A percentile compares a stretch with the other conserved stretches of the same genome.
Evolutionary conservation across 2,113 vertebrate species (phyloP).

Genomic region (Rousettus leschenaultii): DNA sequence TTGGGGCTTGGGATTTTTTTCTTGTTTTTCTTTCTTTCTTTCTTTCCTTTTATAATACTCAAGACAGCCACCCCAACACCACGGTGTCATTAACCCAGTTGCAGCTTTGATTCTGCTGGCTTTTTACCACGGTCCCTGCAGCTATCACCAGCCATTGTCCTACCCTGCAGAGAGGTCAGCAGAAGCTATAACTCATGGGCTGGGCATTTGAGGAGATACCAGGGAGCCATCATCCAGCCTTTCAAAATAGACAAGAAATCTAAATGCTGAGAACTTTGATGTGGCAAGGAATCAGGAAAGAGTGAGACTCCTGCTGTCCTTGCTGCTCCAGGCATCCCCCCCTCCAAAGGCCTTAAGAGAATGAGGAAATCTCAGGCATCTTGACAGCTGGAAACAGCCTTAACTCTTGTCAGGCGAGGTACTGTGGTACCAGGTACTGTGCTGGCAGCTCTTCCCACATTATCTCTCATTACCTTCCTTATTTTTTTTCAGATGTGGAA

Average conservation of each 20-base stretch:
- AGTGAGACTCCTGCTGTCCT: neutral
- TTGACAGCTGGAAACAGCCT: neutral
- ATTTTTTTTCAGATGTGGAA: neutral
- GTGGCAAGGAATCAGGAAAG: neutral
- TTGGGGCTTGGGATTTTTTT: neutral
- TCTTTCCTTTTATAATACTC: conserved; percentile 29
- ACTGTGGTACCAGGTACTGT: neutral
- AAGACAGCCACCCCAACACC: neutral
- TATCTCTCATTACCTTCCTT: neutral
- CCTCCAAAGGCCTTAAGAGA: neutral
- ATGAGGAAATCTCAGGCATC: neutral
- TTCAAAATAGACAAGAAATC: conserved; percentile 31
- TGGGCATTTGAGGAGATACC: neutral
- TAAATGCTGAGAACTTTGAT: neutral
- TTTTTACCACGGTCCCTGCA: neutral
- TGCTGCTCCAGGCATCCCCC: neutral
- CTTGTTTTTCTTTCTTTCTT: neutral
- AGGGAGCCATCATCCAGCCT: neutral
- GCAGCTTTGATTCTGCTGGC: conserved; percentile 25
- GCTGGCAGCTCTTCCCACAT: neutral
- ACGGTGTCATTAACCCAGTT: neutral
- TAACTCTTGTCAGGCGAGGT: neutral
- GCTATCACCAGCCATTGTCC: neutral
- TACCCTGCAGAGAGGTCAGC: conserved; percentile 21
- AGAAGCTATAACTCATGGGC: neutral